Conservation (phyloP, 2,888 invertebrate species). For the Caenorhabditis doughertyi region DNA sequence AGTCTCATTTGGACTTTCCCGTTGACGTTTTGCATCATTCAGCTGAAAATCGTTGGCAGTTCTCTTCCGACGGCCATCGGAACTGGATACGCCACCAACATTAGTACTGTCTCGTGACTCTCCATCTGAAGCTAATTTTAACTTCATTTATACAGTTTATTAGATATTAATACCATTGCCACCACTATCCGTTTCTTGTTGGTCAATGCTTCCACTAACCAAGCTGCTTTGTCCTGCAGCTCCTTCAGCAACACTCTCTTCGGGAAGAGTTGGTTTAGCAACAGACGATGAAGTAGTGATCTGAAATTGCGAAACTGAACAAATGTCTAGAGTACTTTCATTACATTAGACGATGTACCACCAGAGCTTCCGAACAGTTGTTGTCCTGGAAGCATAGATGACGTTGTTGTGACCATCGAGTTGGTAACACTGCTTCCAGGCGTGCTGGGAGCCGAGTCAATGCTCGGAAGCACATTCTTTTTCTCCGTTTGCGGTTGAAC, state of each 20-base stretch:
- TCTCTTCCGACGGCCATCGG: slow-evolving; percentile 66
- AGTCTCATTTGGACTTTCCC: slow-evolving; percentile 68
- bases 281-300: slow-evolving; percentile 18
- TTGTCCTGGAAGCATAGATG: slow-evolving; percentile 30
- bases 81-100: slow-evolving; percentile 68
- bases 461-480: slow-evolving; percentile 55
- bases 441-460: slow-evolving; percentile 47
- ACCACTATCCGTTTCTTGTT: slow-evolving; percentile 21
- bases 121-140: slow-evolving; percentile 39
- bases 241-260: slow-evolving; percentile 58
- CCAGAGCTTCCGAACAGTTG: slow-evolving; percentile 38
- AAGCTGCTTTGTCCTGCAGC: slow-evolving; percentile 64
- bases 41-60: slow-evolving; percentile 43
- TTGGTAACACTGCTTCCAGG: slow-evolving; percentile 37
- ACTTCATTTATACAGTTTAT: not conserved
- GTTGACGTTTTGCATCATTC: slow-evolving; percentile 63
- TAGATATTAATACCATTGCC: slow-evolving; percentile 30
- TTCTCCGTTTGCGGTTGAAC: slow-evolving; percentile 44
- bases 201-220: slow-evolving; percentile 64
- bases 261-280: slow-evolving; percentile 34
- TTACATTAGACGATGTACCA: not conserved
- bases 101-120: slow-evolving; percentile 67
- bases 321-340: not conserved
- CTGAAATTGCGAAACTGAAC: not conserved
- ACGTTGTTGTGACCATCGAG: slow-evolving; percentile 44